A percentile compares a stretch with the other conserved stretches of the same genome.
Evolutionary conservation across 2,888 invertebrate genomes (phyloP).

Genomic region (Nemotelus nigrinus): DNA sequence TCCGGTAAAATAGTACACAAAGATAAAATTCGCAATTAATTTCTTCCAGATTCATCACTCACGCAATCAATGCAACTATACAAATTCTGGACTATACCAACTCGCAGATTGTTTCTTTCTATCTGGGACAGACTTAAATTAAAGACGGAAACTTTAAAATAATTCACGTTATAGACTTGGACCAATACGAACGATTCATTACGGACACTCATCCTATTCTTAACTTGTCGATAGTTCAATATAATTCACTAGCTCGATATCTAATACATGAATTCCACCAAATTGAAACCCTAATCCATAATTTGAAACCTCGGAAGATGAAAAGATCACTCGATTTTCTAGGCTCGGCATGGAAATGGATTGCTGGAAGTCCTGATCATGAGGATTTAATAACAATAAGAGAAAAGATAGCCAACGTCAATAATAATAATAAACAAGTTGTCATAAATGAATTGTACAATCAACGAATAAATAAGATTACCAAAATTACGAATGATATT

Average conservation of each 20-base stretch:
- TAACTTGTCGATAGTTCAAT: conserved; percentile 7
- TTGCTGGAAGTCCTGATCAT: conserved; percentile 37
- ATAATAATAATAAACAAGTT: too few species aligned
- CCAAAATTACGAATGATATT: conserved; percentile 17
- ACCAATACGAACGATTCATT: conserved; percentile 23
- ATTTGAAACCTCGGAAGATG: conserved; percentile 6
- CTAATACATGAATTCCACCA: conserved; percentile 13
- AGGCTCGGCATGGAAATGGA: conserved; percentile 40
- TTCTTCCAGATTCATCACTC: conserved; percentile 11
- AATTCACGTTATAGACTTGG: conserved; percentile 17
- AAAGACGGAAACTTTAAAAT: conserved; percentile 16
- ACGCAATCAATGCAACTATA: neutral
- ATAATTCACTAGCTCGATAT: conserved; percentile 13
- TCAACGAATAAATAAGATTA: too few species aligned
- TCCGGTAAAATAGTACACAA: too few species aligned
- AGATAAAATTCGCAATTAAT: conserved; percentile 7
- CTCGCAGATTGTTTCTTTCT: conserved; percentile 8
- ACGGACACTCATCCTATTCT: conserved; percentile 16
- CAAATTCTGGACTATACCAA: conserved; percentile 25
- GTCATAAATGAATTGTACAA: too few species aligned
- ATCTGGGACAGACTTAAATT: conserved; percentile 6
- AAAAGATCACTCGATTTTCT: conserved; percentile 35
- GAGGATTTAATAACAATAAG: conserved; percentile 4
- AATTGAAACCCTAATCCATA: conserved; percentile 23
- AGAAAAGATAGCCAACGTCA: conserved; percentile 9